A percentile compares a stretch with the other conserved stretches of the same genome.
phyloP scores from a whole-genome alignment of 1,140 invertebrate species.

The Euwallacea similis region DNA sequence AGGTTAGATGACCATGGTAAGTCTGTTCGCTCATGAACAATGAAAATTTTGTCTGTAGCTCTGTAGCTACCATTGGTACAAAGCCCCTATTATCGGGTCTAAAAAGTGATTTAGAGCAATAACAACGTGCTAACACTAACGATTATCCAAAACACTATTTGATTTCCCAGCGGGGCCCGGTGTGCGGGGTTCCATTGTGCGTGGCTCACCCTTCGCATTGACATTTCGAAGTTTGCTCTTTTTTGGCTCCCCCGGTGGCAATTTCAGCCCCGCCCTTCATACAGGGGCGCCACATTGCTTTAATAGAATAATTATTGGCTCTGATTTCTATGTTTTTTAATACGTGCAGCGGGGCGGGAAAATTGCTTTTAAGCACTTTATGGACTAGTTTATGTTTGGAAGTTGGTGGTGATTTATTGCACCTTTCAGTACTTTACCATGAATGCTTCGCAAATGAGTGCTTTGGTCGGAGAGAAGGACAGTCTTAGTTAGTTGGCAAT shows the following conservation, averaged over 20 bases:
- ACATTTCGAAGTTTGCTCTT: constrained; percentile 26
- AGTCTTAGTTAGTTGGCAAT: neutral
- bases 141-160: constrained; percentile 31
- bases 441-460: neutral
- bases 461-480: neutral
- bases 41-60: no score
- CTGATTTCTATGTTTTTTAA: neutral
- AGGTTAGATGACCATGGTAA: constrained; percentile 68
- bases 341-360: no score
- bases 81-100: neutral
- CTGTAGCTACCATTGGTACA: no score
- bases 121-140: constrained; percentile 8
- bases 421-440: neutral
- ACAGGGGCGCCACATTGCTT: constrained; percentile 4
- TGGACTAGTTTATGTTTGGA: neutral
- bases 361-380: no score
- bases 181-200: neutral
- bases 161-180: constrained; percentile 25
- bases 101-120: neutral
- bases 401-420: neutral
- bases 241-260: constrained; percentile 22
- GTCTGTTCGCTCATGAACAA: constrained; percentile 36
- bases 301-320: constrained; percentile 11
- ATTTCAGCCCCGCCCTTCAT: constrained; percentile 13
- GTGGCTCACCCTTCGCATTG: constrained; percentile 16